These are phyloP conservation scores for Nansenia antarctica DNA, from an alignment of 2,113 vertebrate species.

Conservation along the genomic window DNA sequence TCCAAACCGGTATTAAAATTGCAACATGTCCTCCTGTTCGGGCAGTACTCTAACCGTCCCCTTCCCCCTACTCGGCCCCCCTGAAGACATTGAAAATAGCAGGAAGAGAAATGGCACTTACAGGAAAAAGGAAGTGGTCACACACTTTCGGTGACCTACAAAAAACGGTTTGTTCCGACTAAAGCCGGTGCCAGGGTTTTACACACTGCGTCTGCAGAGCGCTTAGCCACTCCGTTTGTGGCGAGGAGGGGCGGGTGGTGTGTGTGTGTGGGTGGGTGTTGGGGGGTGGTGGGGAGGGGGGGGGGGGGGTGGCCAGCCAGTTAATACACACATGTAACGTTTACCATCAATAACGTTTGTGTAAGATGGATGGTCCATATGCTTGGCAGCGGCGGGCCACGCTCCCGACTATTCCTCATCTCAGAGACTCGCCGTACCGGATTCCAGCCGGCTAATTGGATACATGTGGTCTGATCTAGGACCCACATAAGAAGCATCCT, in stretches of 20 bases:
- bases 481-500: no score
- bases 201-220: background rate
- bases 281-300: background rate
- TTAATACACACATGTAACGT: constrained; percentile 52
- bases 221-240: background rate
- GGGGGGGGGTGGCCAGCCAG: constrained; percentile 28
- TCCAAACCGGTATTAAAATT: constrained; percentile 74
- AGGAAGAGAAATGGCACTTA: constrained; percentile 28
- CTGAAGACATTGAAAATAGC: constrained; percentile 51
- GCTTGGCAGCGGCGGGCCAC: constrained; percentile 45
- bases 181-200: background rate
- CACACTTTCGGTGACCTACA: constrained; percentile 37
- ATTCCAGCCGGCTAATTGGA: constrained; percentile 65
- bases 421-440: constrained; percentile 43
- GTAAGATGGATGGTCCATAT: constrained; percentile 60
- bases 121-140: constrained; percentile 41
- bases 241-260: background rate
- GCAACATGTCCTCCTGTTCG: constrained; percentile 74
- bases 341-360: constrained; percentile 59
- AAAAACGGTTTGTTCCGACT: constrained; percentile 23
- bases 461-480: constrained; percentile 58
- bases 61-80: background rate
- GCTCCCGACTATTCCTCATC: constrained; percentile 61
- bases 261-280: background rate
- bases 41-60: constrained; percentile 40